phyloP scores from a whole-genome alignment of 2,888 invertebrate genomes.

The Bellardia bayeri region DNA sequence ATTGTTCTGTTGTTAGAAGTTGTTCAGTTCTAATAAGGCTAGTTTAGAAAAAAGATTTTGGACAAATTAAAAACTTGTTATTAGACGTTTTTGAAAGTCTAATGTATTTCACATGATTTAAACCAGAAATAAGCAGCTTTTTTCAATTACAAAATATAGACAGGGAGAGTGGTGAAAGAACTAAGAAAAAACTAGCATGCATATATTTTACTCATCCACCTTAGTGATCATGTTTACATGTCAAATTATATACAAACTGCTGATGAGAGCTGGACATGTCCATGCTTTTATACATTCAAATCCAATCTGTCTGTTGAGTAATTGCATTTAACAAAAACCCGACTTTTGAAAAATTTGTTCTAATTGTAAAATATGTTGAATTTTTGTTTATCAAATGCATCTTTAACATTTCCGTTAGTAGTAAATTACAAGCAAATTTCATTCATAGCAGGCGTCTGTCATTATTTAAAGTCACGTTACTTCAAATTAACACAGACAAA shows the following conservation, averaged over 20 bases:
- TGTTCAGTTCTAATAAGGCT: too few species aligned
- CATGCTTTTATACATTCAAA: not conserved
- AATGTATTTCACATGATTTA: too few species aligned
- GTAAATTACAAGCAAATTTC: constrained; percentile 52
- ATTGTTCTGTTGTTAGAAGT: too few species aligned
- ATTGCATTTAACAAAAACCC: not conserved
- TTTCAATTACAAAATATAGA: too few species aligned
- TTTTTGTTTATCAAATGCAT: constrained; percentile 55
- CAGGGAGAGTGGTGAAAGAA: too few species aligned
- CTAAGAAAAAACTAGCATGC: not conserved
- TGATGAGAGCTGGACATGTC: not conserved
- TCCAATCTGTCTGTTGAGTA: not conserved
- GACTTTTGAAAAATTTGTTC: constrained; percentile 12
- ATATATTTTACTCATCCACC: not conserved
- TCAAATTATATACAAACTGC: not conserved
- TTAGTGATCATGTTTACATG: not conserved
- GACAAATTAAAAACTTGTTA: too few species aligned
- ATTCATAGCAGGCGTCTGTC: constrained; percentile 64
- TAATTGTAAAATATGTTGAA: constrained; percentile 19
- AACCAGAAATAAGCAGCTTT: too few species aligned
- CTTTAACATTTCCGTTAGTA: constrained; percentile 66
- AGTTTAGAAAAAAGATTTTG: too few species aligned
- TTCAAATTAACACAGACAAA: constrained; percentile 48
- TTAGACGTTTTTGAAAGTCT: too few species aligned
- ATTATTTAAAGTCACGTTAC: constrained; percentile 72